Percentiles rank a stretch among this genome's conserved stretches.
These are phyloP conservation scores for Saguinus imperator DNA, from an alignment of 2,113 vertebrate species.

Conservation along the genomic window DNA sequence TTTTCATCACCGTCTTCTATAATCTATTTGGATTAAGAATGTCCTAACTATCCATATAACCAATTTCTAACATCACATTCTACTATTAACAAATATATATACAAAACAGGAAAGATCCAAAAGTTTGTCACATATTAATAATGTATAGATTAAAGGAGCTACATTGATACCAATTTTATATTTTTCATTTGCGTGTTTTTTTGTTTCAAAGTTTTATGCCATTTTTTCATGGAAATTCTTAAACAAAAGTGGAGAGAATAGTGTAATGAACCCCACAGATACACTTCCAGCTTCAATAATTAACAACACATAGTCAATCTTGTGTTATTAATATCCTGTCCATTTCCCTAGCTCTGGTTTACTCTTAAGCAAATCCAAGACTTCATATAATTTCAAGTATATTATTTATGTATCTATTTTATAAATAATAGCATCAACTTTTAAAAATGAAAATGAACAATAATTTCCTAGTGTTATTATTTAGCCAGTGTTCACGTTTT, in stretches of 20 bases:
- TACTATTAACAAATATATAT: not conserved
- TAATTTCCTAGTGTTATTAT: not conserved
- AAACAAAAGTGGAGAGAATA: not conserved
- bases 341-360: not conserved
- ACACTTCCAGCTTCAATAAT: not conserved
- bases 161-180: not conserved
- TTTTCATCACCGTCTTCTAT: not conserved
- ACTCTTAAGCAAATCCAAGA: not conserved
- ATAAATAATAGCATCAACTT: not conserved
- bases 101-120: not conserved
- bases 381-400: not conserved
- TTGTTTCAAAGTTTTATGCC: not conserved
- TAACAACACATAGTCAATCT: not conserved
- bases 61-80: not conserved
- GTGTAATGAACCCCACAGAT: not conserved
- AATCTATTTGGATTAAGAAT: not conserved
- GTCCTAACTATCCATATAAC: not conserved
- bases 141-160: not conserved
- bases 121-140: not conserved
- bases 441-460: not conserved
- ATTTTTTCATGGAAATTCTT: not conserved
- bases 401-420: not conserved
- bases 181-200: not conserved
- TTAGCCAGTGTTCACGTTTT: not conserved
- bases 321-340: not conserved